phyloP scores from a whole-genome alignment of 2,797 vertebrate species.

The Anisognathus igniventris region DNA sequence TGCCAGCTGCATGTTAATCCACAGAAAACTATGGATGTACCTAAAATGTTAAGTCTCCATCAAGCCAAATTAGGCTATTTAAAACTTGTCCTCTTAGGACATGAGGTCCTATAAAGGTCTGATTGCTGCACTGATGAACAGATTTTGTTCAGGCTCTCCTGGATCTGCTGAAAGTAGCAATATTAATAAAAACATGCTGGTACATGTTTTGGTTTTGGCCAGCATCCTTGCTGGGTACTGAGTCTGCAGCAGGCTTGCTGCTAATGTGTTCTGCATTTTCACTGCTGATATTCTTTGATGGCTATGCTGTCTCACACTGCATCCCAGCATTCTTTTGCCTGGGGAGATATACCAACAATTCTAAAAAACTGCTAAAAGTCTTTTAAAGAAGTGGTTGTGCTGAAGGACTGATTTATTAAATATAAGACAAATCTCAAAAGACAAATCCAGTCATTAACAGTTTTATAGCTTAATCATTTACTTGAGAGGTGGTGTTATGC shows the following conservation, averaged over 20 bases:
- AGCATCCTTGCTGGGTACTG: background rate
- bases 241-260: background rate
- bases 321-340: background rate
- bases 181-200: background rate
- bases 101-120: background rate
- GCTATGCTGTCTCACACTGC: background rate
- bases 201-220: background rate
- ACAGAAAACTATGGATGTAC: background rate
- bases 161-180: background rate
- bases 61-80: background rate
- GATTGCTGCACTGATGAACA: background rate
- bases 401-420: background rate
- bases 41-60: background rate
- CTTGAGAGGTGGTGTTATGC: background rate
- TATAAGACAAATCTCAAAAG: background rate
- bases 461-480: background rate
- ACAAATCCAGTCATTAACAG: background rate
- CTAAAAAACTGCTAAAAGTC: background rate
- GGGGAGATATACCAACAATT: background rate
- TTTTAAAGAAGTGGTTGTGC: background rate
- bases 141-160: background rate
- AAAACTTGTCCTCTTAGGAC: background rate
- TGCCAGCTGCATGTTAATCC: background rate
- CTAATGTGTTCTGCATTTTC: background rate
- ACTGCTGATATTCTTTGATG: background rate